Base-by-base conservation (phyloP, 2,888 invertebrate genomes). In the Aphodius granarius region DNA sequence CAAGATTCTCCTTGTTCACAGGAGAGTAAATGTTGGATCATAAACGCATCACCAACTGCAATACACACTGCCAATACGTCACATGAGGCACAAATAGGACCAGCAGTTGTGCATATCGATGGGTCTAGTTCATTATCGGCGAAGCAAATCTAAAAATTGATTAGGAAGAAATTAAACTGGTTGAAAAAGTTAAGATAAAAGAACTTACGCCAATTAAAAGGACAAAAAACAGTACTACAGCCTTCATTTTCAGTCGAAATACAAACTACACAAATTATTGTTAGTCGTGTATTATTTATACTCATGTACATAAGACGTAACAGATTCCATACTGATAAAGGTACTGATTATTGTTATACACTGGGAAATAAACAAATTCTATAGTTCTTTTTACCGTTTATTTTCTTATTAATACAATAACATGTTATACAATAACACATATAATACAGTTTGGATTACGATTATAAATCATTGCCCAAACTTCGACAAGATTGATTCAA, bases 21-120 rank as follows among this genome's bases (percentile, higher is more conserved):
- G 0, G 70, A 63, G 62, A 63, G 13, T 20, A 62, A n/a, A 5
- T 63, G 70, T 70, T 63, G 3, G 20, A 70, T 68, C 21, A 21
- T 13, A 70, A 63, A 74, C 3, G 9, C 70, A 15, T 68, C 63
- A 18, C n/a, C 74, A 16, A 3, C 63, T 0, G 5, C 13, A 13
- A 74, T 22, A 17, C 74, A 74, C 5, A 64, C 22, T 5, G 71
- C 74, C 15, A 74, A 5, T 15, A n/a, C 17, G 5, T 43, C 5
- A 63, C 74, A 74, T 63, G n/a, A 17, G 6, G 63, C 70, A 70
- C 74, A 74, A 68, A 74, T 68, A 0, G 63, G 63, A 19, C 74
- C 74, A 5, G 74, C 62, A 15, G 17, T 5, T 6, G 63, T 68
- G 21, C 74, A 74, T 16, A 71, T n/a, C 17, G 15, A 20, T 22